Evolutionary conservation across 2,113 vertebrate genomes (phyloP).

Genomic region (Etia nguti): DNA sequence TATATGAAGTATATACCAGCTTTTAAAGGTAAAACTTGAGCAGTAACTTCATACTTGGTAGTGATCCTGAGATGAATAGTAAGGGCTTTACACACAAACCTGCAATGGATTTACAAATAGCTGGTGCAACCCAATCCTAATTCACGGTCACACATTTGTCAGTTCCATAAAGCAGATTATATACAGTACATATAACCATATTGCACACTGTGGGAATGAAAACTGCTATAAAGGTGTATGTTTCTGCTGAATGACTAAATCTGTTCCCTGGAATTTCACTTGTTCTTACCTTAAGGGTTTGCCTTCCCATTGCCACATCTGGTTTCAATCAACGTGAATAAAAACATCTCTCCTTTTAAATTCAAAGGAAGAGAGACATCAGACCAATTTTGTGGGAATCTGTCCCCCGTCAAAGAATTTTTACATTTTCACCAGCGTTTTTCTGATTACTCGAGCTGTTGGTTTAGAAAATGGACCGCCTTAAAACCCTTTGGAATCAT

Average conservation of each 20-base stretch:
- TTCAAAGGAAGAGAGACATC: constrained; percentile 74
- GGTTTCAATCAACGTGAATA: constrained; percentile 81
- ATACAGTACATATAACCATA: not conserved
- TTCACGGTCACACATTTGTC: not conserved
- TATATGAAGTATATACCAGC: not conserved
- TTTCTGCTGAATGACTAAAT: constrained; percentile 41
- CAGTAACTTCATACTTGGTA: not conserved
- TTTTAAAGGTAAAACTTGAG: not conserved
- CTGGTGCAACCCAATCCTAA: not conserved
- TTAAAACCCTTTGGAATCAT: constrained; percentile 54
- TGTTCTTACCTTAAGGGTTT: constrained; percentile 51
- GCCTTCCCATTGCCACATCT: constrained; percentile 76
- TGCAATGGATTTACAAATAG: not conserved
- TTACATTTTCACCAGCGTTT: constrained; percentile 33
- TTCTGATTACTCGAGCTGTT: constrained; percentile 44
- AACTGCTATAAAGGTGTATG: constrained; percentile 5
- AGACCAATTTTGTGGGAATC: constrained; percentile 55
- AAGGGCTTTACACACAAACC: not conserved
- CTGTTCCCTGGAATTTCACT: constrained; percentile 49
- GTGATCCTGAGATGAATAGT: not conserved
- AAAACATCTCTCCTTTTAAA: constrained; percentile 68
- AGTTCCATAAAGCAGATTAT: not conserved
- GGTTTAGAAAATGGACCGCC: constrained; percentile 46
- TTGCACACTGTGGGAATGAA: not conserved
- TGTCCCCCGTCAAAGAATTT: constrained; percentile 37